Evolutionary conservation across 2,113 vertebrate species (phyloP).

Genomic region (Oplegnathus fasciatus): DNA sequence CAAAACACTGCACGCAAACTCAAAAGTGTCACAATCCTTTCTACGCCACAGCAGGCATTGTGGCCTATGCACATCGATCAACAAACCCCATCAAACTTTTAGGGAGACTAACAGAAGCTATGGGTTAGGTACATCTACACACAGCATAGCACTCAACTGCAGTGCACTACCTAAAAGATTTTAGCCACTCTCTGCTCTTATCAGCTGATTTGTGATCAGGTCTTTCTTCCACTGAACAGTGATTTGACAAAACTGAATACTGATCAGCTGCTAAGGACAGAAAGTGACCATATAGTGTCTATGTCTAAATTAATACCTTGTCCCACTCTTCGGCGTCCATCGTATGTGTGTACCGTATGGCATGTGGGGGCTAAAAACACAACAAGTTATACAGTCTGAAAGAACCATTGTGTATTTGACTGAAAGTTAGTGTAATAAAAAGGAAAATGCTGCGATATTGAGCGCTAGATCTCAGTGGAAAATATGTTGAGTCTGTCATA

Average conservation of each 20-base stretch:
- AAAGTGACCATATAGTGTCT: constrained; percentile 57
- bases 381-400: constrained; percentile 79
- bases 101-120: constrained; percentile 81
- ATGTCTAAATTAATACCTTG: constrained; percentile 82
- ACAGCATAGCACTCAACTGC: constrained; percentile 79
- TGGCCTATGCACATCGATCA: constrained; percentile 81
- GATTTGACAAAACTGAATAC: constrained; percentile 23
- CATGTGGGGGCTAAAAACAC: constrained; percentile 85
- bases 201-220: constrained; percentile 62
- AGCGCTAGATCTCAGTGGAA: constrained; percentile 36
- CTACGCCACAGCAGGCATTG: constrained; percentile 84
- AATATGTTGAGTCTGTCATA: constrained; percentile 42
- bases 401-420: constrained; percentile 51
- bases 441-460: constrained; percentile 23
- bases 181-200: constrained; percentile 64
- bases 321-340: constrained; percentile 83
- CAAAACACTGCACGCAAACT: constrained; percentile 79
- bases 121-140: constrained; percentile 79
- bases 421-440: constrained; percentile 10
- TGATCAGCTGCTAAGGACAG: constrained; percentile 70
- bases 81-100: constrained; percentile 77
- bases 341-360: constrained; percentile 82
- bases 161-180: constrained; percentile 68
- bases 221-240: not conserved
- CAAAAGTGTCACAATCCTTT: constrained; percentile 70